Percentiles rank a stretch among this genome's conserved stretches.
phyloP scores from a whole-genome alignment of 2,113 vertebrate species.

The Catagonus wagneri region DNA sequence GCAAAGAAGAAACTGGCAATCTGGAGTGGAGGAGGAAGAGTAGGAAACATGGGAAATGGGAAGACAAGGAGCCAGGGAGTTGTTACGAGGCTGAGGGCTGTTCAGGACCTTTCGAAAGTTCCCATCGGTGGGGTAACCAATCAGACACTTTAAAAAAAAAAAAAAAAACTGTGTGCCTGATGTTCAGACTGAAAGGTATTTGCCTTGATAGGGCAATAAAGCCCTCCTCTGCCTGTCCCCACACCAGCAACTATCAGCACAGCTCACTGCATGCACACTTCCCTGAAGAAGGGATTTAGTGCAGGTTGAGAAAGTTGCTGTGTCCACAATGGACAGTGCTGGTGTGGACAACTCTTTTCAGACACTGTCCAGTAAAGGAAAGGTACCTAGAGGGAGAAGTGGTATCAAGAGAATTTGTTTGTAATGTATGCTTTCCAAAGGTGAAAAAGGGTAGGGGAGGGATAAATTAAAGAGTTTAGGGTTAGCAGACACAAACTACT shows the following conservation, averaged over 20 bases:
- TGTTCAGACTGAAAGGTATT: background rate
- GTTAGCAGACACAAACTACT: background rate
- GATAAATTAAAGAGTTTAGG: background rate
- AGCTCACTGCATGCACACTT: background rate
- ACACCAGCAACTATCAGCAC: background rate
- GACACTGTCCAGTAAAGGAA: background rate
- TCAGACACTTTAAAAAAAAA: background rate
- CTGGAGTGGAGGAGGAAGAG: background rate
- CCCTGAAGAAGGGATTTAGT: background rate
- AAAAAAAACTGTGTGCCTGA: background rate
- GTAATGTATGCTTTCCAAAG: background rate
- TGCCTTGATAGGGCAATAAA: background rate
- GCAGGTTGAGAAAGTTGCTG: background rate
- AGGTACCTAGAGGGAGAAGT: background rate
- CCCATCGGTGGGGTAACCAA: background rate
- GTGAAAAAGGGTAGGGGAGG: background rate
- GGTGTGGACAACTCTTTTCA: background rate
- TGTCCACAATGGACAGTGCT: background rate
- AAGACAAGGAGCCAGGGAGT: background rate
- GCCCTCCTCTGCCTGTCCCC: background rate
- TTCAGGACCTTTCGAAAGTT: background rate
- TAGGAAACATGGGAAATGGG: background rate
- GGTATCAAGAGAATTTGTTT: background rate
- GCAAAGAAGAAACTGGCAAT: background rate
- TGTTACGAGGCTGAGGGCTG: background rate